These are phyloP conservation scores for Denticeps clupeoides DNA, from an alignment of 2,797 vertebrate species.

Conservation along the genomic window DNA sequence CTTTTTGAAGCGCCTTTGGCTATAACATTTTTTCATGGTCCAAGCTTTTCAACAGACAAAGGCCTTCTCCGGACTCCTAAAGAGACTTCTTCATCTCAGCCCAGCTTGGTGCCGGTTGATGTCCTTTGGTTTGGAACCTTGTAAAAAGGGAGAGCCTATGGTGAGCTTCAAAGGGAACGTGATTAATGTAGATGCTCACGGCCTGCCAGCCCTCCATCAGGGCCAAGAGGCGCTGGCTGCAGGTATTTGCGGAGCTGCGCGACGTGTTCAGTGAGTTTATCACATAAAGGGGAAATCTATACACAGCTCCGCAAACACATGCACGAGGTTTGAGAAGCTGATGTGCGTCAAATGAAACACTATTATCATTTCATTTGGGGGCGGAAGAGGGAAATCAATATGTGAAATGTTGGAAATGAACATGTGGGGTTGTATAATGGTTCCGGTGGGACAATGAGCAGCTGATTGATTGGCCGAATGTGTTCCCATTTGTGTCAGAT, in stretches of 20 bases:
- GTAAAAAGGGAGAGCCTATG: slow-evolving; percentile 2
- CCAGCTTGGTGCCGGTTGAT: not conserved
- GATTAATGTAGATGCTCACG: not conserved
- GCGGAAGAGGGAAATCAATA: not conserved
- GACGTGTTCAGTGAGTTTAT: not conserved
- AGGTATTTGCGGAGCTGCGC: not conserved
- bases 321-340: slow-evolving; percentile 23
- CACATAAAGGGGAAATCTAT: too few species aligned
- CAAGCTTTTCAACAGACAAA: not conserved
- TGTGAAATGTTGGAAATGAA: not conserved
- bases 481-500: not conserved
- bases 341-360: slow-evolving; percentile 13
- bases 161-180: slow-evolving; percentile 8
- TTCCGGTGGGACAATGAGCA: not conserved
- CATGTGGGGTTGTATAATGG: not conserved
- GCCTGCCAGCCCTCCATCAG: not conserved
- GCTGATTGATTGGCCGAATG: not conserved
- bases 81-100: not conserved
- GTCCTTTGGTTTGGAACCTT: not conserved
- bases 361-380: slow-evolving; percentile 9
- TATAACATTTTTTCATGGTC: not conserved
- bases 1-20: too few species aligned
- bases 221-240: not conserved
- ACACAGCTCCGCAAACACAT: not conserved
- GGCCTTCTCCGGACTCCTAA: not conserved